Evolutionary conservation across 1,140 invertebrate genomes (phyloP).

Genomic region (Physella acuta): DNA sequence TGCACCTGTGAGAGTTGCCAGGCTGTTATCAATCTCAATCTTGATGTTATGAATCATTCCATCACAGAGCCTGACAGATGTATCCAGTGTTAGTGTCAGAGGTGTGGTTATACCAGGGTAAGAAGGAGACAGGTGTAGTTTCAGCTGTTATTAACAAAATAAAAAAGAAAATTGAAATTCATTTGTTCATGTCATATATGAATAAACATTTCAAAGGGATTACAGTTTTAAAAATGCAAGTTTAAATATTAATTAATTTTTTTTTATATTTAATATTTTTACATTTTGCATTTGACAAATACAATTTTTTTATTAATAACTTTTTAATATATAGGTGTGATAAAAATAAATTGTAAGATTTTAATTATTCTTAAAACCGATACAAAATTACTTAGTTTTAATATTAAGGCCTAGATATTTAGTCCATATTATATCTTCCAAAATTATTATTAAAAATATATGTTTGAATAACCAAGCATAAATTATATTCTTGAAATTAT

Average conservation of each 20-base stretch:
- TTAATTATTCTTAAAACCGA: too few relatives aligned
- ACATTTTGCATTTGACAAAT: not conserved
- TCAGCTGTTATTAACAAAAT: not conserved
- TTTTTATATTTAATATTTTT: not conserved
- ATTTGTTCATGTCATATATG: not conserved
- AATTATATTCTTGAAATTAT: too few relatives aligned
- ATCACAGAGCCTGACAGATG: slow-evolving; percentile 2
- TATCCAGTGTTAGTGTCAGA: not conserved
- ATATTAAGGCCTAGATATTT: too few relatives aligned
- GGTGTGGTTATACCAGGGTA: slow-evolving; percentile 12
- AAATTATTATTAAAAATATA: too few relatives aligned
- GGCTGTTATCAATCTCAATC: not conserved
- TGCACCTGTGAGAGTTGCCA: slow-evolving; percentile 9
- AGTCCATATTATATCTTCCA: too few relatives aligned
- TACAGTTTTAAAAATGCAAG: not conserved
- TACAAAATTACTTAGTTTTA: too few relatives aligned
- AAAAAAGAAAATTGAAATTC: not conserved
- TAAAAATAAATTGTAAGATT: too few relatives aligned
- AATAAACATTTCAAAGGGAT: not conserved
- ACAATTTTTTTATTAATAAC: not conserved
- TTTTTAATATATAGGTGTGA: too few relatives aligned
- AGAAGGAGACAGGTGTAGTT: slow-evolving; percentile 6
- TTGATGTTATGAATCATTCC: not conserved
- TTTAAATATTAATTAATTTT: not conserved
- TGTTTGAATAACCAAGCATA: too few relatives aligned